Conservation (phyloP, 2,113 vertebrate species). For the Mesitornis unicolor region DNA sequence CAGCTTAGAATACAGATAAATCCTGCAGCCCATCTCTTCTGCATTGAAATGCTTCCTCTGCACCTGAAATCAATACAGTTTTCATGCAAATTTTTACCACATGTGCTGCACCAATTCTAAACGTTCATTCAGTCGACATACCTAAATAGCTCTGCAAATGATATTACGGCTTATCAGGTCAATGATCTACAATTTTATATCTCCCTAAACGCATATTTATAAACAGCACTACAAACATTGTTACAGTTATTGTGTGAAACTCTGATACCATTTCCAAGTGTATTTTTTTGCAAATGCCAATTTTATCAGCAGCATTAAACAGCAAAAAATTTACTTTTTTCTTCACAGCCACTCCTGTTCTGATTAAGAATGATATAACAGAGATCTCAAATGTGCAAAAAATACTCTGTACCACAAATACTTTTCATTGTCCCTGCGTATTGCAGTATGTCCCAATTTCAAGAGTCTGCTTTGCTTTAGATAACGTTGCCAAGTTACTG, state of each 20-base stretch:
- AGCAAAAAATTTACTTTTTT: neutral
- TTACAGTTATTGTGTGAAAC: neutral
- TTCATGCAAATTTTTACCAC: slow-evolving; percentile 45
- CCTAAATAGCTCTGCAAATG: slow-evolving; percentile 15
- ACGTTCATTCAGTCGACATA: neutral
- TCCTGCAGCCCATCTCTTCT: neutral
- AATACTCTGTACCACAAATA: neutral
- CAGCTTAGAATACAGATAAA: neutral
- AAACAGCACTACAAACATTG: slow-evolving; percentile 2
- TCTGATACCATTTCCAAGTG: neutral
- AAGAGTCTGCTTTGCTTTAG: slow-evolving; percentile 38
- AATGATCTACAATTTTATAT: slow-evolving; percentile 31
- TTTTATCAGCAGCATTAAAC: neutral
- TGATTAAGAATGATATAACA: neutral
- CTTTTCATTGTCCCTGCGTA: neutral
- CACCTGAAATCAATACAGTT: neutral
- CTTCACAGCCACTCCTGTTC: neutral
- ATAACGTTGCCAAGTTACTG: slow-evolving; percentile 51
- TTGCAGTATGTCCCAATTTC: slow-evolving; percentile 28
- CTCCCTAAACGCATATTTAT: slow-evolving; percentile 31
- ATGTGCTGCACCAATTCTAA: neutral
- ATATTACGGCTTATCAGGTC: slow-evolving; percentile 5
- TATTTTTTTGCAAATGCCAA: neutral
- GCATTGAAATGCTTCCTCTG: neutral
- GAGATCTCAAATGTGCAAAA: neutral